A percentile compares a stretch with the other conserved stretches of the same genome.
Conservation (phyloP, 2,113 vertebrate genomes). For the Gopherus flavomarginatus region DNA sequence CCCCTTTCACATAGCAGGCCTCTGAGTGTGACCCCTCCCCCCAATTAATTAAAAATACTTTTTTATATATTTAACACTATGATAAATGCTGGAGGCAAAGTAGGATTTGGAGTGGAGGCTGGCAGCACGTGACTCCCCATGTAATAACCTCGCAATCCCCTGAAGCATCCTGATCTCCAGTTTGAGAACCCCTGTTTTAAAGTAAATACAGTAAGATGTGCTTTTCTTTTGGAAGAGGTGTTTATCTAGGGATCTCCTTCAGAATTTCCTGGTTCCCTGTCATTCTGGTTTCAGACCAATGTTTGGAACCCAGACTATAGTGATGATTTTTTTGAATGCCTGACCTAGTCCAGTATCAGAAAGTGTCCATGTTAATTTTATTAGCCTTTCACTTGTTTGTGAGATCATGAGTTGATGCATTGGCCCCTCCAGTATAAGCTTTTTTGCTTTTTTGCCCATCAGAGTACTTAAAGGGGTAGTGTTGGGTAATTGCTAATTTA, state of each 20-base stretch:
- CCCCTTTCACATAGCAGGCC: no score
- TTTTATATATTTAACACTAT: no score
- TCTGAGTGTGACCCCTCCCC: no score
- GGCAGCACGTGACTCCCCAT: no score
- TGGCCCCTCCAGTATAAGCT: neutral
- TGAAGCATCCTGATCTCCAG: no score
- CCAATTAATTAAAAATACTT: no score
- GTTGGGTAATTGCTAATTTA: neutral
- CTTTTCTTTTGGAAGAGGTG: no score
- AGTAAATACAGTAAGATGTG: neutral
- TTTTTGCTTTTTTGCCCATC: neutral
- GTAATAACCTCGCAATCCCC: no score
- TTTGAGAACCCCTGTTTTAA: neutral
- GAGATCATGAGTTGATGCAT: neutral
- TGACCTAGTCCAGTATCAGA: neutral
- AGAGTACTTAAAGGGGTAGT: neutral
- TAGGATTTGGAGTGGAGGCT: no score
- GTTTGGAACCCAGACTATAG: neutral
- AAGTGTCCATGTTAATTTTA: neutral
- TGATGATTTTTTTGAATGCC: neutral
- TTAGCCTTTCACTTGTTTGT: neutral
- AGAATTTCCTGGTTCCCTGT: neutral
- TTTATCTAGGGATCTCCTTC: neutral
- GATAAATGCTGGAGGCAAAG: no score
- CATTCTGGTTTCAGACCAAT: neutral